A percentile compares a stretch with the other conserved stretches of the same genome.
phyloP scores from a whole-genome alignment of 2,113 vertebrate species.

The Phalacrocorax aristotelis region DNA sequence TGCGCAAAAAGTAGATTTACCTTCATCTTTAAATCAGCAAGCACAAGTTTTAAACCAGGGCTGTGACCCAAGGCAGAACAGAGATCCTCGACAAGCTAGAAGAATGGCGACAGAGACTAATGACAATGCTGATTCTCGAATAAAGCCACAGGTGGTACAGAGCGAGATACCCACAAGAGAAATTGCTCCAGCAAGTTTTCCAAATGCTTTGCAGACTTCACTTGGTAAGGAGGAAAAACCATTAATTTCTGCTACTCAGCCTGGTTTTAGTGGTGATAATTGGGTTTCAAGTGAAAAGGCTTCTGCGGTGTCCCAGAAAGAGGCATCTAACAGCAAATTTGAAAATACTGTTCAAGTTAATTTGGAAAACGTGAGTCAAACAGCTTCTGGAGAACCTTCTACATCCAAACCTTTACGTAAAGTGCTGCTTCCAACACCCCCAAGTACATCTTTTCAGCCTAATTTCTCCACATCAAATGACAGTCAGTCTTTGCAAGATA shows the following conservation, averaged over 20 bases:
- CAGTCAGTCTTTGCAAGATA: slow-evolving; percentile 53
- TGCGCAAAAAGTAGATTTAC: slow-evolving; percentile 71
- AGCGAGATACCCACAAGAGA: not conserved
- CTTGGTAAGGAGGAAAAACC: slow-evolving; percentile 50
- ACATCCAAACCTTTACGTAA: slow-evolving; percentile 72
- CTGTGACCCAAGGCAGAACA: slow-evolving; percentile 84
- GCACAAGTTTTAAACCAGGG: slow-evolving; percentile 76
- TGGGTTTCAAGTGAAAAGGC: slow-evolving; percentile 61
- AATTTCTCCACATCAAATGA: slow-evolving; percentile 62
- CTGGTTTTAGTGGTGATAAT: slow-evolving; percentile 19
- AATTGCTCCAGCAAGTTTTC: not conserved
- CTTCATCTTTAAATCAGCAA: slow-evolving; percentile 51
- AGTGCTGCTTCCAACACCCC: slow-evolving; percentile 78
- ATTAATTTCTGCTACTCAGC: not conserved
- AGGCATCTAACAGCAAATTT: slow-evolving; percentile 22
- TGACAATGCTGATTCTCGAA: slow-evolving; percentile 1
- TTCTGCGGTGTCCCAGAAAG: not conserved
- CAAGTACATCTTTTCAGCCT: slow-evolving; percentile 72
- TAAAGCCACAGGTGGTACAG: not conserved
- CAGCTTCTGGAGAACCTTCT: slow-evolving; percentile 56
- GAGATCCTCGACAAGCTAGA: slow-evolving; percentile 86
- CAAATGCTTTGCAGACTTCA: slow-evolving; percentile 1
- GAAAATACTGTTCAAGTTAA: slow-evolving; percentile 2
- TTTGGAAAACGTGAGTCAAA: slow-evolving; percentile 17
- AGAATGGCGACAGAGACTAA: slow-evolving; percentile 65